A percentile compares a stretch with the other conserved stretches of the same genome.
Conservation (phyloP, 2,888 invertebrate species). For the Clepsis dumicolana region DNA sequence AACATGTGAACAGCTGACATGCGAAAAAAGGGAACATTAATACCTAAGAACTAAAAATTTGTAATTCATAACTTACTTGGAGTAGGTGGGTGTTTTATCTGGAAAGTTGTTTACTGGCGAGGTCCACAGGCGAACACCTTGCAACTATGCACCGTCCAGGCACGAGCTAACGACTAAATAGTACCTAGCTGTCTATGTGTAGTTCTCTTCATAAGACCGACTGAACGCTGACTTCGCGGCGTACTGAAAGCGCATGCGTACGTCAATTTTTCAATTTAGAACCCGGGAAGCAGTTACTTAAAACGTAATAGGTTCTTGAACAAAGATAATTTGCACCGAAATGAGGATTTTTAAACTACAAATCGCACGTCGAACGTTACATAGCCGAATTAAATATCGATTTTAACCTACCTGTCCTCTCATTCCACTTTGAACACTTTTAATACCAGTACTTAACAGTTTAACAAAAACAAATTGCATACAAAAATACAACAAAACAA, state of each 20-base stretch:
- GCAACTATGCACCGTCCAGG: slow-evolving; percentile 18
- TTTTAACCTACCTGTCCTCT: background rate
- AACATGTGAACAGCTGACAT: slow-evolving; percentile 42
- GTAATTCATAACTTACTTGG: slow-evolving; percentile 25
- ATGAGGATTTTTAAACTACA: background rate
- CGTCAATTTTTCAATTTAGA: slow-evolving; percentile 70
- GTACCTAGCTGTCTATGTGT: slow-evolving; percentile 34
- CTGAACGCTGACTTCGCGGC: slow-evolving; percentile 67
- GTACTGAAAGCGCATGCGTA: slow-evolving; percentile 71
- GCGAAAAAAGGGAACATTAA: slow-evolving; percentile 7
- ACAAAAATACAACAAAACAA: too few relatives aligned
- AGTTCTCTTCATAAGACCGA: slow-evolving; percentile 34
- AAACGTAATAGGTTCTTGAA: slow-evolving; percentile 31
- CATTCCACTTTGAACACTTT: too few relatives aligned
- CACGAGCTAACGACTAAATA: slow-evolving; percentile 35
- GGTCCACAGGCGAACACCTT: slow-evolving; percentile 22
- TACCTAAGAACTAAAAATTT: background rate
- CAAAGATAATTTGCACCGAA: slow-evolving; percentile 9
- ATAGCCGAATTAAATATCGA: background rate
- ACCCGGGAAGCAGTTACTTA: slow-evolving; percentile 59
- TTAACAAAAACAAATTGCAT: background rate
- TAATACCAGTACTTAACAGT: background rate
- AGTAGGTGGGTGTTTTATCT: background rate
- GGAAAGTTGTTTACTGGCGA: slow-evolving; percentile 34
- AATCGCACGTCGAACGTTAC: background rate